Evolutionary conservation across 2,797 vertebrate species (phyloP), one percentile per base, ranked within the genome.

Genomic region (Brachyrhaphis roseni): DNA sequence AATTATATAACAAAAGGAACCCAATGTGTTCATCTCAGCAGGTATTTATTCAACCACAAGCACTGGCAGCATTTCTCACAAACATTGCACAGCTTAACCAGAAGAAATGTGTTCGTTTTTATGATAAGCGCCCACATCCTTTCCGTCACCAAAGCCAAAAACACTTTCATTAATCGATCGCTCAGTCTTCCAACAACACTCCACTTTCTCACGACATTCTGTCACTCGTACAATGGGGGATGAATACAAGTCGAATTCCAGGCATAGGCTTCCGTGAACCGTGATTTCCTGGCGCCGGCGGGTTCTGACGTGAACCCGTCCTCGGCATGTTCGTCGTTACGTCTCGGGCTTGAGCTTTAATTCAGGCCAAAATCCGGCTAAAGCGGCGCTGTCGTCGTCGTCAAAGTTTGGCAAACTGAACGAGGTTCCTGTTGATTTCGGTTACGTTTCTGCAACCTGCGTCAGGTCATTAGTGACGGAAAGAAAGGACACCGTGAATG

Each of bases 381-480:
- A 71, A 49, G 46, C 18, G 34, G 26, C 59, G 45, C 20, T 20
- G 2, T 77, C 2, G 0, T 72, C 7, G 0, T 75, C 66, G 23
- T 96, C 86, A 99, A 47, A 99, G 93, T 88, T 91, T 97, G 71
- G 97, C 95, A 84, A 96, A 90, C 90, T 97, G 97, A 89, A 99
- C 94, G 47, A 99, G 94, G 92, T 97, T 96, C 87, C 71, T 94
- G 90, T 93, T 97, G 93, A 99, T 97, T 90, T 98, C 97, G 1
- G 97, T 92, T 51, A 99, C 59, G 0, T 95, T 98, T 84, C 96
- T 94, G 92, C 98, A 99, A 66, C 98, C 98, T 99, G 87, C 68
- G 87, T 16, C 13, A 57, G 0, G 82, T 4, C 10, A 20, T 81
- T 26, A n/a, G 74, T 31, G 18, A 66, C 18, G 1, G 7, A 31